A percentile compares a stretch with the other conserved stretches of the same genome.
phyloP scores from a whole-genome alignment of 2,888 invertebrate species.

The Lasioglossum pauxillum region DNA sequence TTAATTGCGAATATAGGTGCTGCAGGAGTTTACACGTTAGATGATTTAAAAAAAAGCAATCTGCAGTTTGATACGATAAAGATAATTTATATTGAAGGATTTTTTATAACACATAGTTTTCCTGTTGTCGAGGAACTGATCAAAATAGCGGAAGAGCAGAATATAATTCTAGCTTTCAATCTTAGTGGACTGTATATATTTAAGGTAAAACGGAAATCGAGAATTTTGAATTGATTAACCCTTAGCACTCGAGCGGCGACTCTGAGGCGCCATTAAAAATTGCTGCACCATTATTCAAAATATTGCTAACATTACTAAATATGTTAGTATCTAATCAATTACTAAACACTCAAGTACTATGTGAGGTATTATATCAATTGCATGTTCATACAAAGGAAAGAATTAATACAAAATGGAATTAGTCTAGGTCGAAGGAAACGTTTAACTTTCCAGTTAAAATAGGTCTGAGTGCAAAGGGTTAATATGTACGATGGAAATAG shows the following conservation, averaged over 20 bases:
- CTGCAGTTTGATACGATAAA: constrained; percentile 75
- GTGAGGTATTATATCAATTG: too few relatives aligned
- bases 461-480: too few relatives aligned
- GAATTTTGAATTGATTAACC: background rate
- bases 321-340: too few relatives aligned
- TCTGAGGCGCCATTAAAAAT: too few relatives aligned
- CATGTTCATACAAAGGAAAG: too few relatives aligned
- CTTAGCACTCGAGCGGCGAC: too few relatives aligned
- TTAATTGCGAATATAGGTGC: constrained; percentile 83
- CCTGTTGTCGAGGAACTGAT: constrained; percentile 80
- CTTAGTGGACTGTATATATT: constrained; percentile 82
- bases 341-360: too few relatives aligned
- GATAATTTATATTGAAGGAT: constrained; percentile 83
- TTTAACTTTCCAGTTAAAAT: too few relatives aligned
- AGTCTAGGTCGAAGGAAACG: too few relatives aligned
- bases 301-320: too few relatives aligned
- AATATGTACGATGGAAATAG: background rate
- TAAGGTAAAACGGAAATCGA: constrained; percentile 68
- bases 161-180: constrained; percentile 81
- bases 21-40: constrained; percentile 78
- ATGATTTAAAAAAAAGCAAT: constrained; percentile 72
- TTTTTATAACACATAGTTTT: constrained; percentile 82
- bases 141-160: constrained; percentile 76
- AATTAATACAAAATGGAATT: too few relatives aligned
- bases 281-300: too few relatives aligned